These are phyloP conservation scores for Mycetomoellerius zeteki DNA, from an alignment of 1,140 invertebrate genomes.

Conservation along the genomic window DNA sequence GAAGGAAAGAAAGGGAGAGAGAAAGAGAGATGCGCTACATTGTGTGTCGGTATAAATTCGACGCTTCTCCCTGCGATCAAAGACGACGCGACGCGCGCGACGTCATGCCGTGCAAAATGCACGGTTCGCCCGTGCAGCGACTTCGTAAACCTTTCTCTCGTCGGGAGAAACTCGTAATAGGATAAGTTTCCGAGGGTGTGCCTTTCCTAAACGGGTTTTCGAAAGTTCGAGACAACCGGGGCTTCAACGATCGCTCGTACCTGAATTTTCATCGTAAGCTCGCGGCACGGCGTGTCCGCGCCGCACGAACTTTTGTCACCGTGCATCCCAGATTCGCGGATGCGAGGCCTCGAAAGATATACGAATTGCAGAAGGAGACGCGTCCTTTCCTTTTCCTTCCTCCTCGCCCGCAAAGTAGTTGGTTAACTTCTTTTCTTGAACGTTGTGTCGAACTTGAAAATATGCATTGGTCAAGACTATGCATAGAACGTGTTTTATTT, in stretches of 20 bases:
- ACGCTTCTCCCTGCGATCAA: constrained; percentile 9
- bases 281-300: constrained; percentile 21
- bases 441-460: constrained; percentile 11
- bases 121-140: constrained; percentile 45
- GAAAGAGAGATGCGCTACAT: not conserved
- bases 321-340: constrained; percentile 13
- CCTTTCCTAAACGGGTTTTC: constrained; percentile 76
- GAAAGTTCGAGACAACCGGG: constrained; percentile 72
- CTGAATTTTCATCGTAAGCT: constrained; percentile 67
- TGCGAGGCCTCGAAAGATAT: constrained; percentile 6
- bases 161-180: constrained; percentile 75
- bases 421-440: constrained; percentile 17
- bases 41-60: constrained; percentile 23
- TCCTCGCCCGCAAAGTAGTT: not conserved
- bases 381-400: not conserved
- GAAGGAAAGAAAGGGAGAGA: not conserved
- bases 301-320: constrained; percentile 42
- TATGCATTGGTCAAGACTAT: constrained; percentile 14
- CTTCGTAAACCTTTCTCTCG: constrained; percentile 60
- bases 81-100: not conserved
- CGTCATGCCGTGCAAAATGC: constrained; percentile 14
- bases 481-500: not conserved
- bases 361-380: constrained; percentile 29
- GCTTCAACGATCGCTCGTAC: constrained; percentile 56
- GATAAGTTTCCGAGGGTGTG: constrained; percentile 77